A percentile compares a stretch with the other conserved stretches of the same genome.
Conservation (phyloP, 2,113 vertebrate genomes). For the Lampris incognitus region DNA sequence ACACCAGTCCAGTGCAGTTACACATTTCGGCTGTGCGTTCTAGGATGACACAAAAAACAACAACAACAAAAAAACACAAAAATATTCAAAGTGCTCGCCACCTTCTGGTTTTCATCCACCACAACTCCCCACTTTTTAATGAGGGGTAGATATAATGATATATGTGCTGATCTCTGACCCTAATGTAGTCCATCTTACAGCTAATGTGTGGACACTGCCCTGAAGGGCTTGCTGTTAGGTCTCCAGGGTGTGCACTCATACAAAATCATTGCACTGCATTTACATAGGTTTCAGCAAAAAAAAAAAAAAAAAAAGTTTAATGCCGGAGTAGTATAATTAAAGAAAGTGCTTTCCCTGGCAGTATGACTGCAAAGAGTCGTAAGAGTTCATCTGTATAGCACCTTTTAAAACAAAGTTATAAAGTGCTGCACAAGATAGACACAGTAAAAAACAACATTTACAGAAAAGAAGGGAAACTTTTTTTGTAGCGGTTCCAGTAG, state of each 20-base stretch:
- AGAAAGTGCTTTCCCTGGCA: slow-evolving; percentile 31
- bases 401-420: neutral
- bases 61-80: neutral
- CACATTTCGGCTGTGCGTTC: no score
- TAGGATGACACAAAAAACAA: neutral
- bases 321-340: slow-evolving; percentile 1
- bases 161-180: slow-evolving; percentile 23
- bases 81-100: no score
- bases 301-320: slow-evolving; percentile 24
- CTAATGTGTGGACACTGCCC: slow-evolving; percentile 3
- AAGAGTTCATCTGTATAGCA: no score
- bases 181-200: neutral
- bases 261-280: slow-evolving; percentile 23
- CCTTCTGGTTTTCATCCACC: no score
- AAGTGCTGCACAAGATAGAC: no score
- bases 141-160: neutral
- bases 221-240: slow-evolving; percentile 27
- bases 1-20: no score
- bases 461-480: no score
- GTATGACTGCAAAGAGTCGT: no score
- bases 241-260: slow-evolving; percentile 32
- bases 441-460: no score
- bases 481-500: no score
- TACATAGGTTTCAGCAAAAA: slow-evolving; percentile 53
- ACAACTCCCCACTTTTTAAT: neutral